phyloP scores from a whole-genome alignment of 2,113 vertebrate genomes.

The Isurus oxyrinchus region DNA sequence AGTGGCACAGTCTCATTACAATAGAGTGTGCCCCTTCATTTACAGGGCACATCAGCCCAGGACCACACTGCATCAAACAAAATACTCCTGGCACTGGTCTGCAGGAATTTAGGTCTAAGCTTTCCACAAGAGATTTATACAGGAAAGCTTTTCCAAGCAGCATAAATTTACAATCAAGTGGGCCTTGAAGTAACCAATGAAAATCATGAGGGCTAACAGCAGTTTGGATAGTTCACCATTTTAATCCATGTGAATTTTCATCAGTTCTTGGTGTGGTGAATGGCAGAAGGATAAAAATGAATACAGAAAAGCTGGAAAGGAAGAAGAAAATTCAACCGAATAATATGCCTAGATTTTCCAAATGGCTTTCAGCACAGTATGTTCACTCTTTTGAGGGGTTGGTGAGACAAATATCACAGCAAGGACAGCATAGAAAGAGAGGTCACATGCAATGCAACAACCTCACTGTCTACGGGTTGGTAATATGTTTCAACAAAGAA shows the following conservation, averaged over 20 bases:
- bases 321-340: background rate
- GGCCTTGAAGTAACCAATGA: background rate
- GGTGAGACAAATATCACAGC: background rate
- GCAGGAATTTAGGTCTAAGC: background rate
- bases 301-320: background rate
- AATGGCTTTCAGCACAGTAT: background rate
- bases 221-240: background rate
- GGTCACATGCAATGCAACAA: background rate
- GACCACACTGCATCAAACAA: background rate
- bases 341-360: background rate
- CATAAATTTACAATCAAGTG: background rate
- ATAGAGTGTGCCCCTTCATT: background rate
- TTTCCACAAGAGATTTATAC: background rate
- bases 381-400: background rate
- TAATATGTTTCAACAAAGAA: background rate
- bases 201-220: background rate
- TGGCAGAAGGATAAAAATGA: background rate
- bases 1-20: background rate
- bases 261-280: background rate
- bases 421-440: background rate
- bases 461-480: too few species aligned
- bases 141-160: background rate
- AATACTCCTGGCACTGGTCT: background rate
- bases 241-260: background rate
- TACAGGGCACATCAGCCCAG: background rate